phyloP scores from a whole-genome alignment of 2,888 invertebrate genomes.

The Pammene aurita region DNA sequence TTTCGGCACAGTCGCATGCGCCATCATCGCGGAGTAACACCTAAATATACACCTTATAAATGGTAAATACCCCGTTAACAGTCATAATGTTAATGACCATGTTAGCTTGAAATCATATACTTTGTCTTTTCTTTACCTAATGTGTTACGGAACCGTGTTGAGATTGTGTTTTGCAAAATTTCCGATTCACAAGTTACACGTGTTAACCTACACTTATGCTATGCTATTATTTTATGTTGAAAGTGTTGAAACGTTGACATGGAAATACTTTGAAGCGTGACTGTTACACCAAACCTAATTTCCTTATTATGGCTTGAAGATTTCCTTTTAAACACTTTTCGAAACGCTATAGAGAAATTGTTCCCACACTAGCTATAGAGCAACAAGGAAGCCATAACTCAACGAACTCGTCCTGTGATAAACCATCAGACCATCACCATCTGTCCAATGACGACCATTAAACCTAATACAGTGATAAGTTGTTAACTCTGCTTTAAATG shows the following conservation, averaged over 20 bases:
- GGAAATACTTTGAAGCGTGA: conserved; percentile 15
- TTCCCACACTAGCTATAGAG: neutral
- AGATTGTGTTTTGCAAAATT: too few species aligned
- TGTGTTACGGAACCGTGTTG: too few species aligned
- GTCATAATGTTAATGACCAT: too few species aligned
- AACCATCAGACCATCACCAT: neutral
- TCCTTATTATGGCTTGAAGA: neutral
- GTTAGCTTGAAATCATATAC: too few species aligned
- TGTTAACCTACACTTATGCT: too few species aligned
- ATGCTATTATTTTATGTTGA: neutral
- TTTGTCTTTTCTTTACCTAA: too few species aligned
- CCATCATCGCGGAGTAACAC: too few species aligned
- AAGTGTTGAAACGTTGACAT: conserved; percentile 3
- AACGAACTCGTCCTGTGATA: conserved; percentile 24
- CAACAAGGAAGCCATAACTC: conserved; percentile 18
- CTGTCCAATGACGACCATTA: conserved; percentile 1
- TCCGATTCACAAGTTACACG: too few species aligned
- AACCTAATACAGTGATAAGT: neutral
- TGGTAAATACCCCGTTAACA: too few species aligned
- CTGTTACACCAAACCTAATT: conserved; percentile 16
- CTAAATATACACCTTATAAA: too few species aligned
- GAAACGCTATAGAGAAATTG: neutral
- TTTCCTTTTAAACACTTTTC: conserved; percentile 8
- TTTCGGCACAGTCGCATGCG: too few species aligned
- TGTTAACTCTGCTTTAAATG: conserved; percentile 4